A percentile compares a stretch with the other conserved stretches of the same genome.
These are phyloP conservation scores for Tigriopus japonicus DNA, from an alignment of 1,140 invertebrate species.

Conservation along the genomic window DNA sequence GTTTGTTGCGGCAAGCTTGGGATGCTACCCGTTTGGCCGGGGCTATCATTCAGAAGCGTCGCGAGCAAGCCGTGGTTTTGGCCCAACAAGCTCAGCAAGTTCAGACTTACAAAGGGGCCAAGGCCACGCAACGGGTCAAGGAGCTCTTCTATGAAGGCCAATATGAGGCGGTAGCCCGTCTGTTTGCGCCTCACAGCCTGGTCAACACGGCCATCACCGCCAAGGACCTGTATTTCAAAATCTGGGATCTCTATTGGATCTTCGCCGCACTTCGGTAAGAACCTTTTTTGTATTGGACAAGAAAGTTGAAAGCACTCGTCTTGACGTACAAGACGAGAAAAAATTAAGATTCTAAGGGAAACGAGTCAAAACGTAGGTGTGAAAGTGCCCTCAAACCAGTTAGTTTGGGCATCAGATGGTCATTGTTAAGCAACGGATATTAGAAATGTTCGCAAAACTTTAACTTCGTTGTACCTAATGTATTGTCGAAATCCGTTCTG, in stretches of 20 bases:
- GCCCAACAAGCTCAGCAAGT: background rate
- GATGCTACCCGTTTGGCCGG: background rate
- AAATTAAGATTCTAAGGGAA: no score
- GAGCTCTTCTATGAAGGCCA: background rate
- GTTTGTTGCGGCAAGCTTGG: background rate
- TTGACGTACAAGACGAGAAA: no score
- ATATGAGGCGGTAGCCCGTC: background rate
- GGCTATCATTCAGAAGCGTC: background rate
- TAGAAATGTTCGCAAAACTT: no score
- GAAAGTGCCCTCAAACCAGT: no score
- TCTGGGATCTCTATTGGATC: slow-evolving; percentile 15
- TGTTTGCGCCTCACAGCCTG: background rate
- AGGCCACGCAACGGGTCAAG: background rate
- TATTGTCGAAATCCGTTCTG: no score
- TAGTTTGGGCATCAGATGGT: no score
- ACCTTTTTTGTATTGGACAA: no score
- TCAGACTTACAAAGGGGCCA: background rate
- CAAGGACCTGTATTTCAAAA: slow-evolving; percentile 2
- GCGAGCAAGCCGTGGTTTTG: background rate
- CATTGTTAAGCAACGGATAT: no score
- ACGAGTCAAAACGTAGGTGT: no score
- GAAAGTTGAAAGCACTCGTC: no score
- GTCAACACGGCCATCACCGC: slow-evolving; percentile 16
- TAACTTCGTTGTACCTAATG: no score
- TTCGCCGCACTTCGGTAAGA: background rate